These are phyloP conservation scores for Macrobrachium rosenbergii DNA, from an alignment of 1,140 invertebrate genomes.

Conservation along the genomic window DNA sequence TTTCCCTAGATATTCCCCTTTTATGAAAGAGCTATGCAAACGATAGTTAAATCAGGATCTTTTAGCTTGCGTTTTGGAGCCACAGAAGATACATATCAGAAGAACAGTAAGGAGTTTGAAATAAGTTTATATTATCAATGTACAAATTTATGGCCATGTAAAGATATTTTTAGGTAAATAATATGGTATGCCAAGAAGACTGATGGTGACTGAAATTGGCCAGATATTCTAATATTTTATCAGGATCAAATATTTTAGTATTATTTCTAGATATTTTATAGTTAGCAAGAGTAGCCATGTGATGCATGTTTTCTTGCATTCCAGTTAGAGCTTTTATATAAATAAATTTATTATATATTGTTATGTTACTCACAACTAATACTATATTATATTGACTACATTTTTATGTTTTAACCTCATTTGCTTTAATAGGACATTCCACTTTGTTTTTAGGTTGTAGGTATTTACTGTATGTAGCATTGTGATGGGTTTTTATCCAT, in stretches of 20 bases:
- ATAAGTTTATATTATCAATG: conserved; percentile 40
- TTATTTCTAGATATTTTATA: conserved; percentile 56
- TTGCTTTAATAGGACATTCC: conserved; percentile 64
- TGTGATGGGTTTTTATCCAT: too few species aligned
- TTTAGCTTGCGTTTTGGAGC: too few species aligned
- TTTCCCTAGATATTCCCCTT: neutral
- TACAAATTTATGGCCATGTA: conserved; percentile 63
- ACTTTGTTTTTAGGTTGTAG: conserved; percentile 60
- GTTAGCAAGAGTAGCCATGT: conserved; percentile 37
- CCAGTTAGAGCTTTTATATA: conserved; percentile 60
- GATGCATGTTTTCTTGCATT: conserved; percentile 56
- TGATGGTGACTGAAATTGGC: conserved; percentile 23
- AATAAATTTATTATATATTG: conserved; percentile 59
- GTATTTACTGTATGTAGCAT: conserved; percentile 5
- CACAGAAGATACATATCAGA: conserved; percentile 37
- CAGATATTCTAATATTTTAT: conserved; percentile 35
- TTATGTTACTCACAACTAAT: conserved; percentile 62
- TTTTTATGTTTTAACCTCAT: conserved; percentile 53
- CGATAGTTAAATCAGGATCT: too few species aligned
- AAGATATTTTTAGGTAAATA: conserved; percentile 43
- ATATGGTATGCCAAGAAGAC: conserved; percentile 29
- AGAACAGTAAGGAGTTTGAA: conserved; percentile 14
- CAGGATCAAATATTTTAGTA: conserved; percentile 62
- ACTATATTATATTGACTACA: conserved; percentile 51
- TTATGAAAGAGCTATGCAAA: too few species aligned